Base-by-base conservation (phyloP, 2,888 invertebrate species). In the Eupeodes latifasciatus region DNA sequence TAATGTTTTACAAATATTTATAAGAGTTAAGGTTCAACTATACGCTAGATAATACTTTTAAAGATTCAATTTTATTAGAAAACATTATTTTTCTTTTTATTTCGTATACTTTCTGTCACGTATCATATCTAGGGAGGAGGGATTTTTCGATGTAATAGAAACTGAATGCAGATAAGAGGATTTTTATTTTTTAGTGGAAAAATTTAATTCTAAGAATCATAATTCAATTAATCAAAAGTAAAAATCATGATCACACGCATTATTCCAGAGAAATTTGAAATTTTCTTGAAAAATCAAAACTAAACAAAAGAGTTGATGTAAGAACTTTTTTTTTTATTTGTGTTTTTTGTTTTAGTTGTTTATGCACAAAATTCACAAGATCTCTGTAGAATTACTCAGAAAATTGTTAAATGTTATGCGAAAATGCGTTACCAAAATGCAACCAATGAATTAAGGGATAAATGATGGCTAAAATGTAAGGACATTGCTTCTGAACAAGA, bases 11-110 rank as follows among this genome's bases (percentile, higher is more conserved):
- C 14, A 57, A 40, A n/a, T 55, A 55, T 49, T 57, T 57, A 2
- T 9, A 40, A 14, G 16, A 57, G 59, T 47, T 44, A 61, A 61
- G 19, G 69, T 71, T 69, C 49, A 14, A 51, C 19, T 19, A n/a
- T 81, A 27, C 34, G 40, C 9, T 34, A n/a, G 36, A 59, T 59
- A 78, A 83, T 83, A 67, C 64, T 72, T 14, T 72, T 67, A 19
- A 71, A 75, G 74, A 61, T 16, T 53, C 34, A 27, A 34, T 79
- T 62, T 62, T 16, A 71, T 55, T 55, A 19, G 19, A 59, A 47
- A 44, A 14, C 36, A 40, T 27, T 49, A 9, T 10, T 19, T 71
- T 36, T 36, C 3, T 57, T 71, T 19, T n/a, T 9, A 44, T 44
- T 12, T 27, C 19, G 27, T 2, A 27, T 27, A 27, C 27, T 55